phyloP scores from a whole-genome alignment of 2,888 invertebrate species.

The Lobophora halterata region DNA sequence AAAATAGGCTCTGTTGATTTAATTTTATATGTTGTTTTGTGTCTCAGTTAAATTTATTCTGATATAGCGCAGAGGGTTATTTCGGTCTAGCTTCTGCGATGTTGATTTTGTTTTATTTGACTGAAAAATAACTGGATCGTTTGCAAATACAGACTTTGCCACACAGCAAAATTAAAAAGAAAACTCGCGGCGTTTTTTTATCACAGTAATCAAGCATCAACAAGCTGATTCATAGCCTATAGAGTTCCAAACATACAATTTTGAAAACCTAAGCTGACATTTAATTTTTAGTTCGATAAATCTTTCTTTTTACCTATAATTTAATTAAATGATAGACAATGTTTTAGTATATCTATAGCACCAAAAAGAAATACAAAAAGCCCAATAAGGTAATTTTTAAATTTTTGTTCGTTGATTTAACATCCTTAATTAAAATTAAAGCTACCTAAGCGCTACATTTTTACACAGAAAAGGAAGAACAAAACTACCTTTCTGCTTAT shows the following conservation, averaged over 20 bases:
- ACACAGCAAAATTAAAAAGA: conserved; percentile 9
- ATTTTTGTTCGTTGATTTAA: too few species aligned
- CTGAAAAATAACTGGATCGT: conserved; percentile 22
- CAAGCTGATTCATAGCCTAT: neutral
- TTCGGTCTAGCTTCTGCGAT: conserved; percentile 55
- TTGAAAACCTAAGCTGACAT: too few species aligned
- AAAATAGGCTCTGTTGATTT: conserved; percentile 30
- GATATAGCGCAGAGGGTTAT: conserved; percentile 71
- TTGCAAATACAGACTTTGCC: neutral
- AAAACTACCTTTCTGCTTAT: neutral
- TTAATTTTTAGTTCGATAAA: too few species aligned
- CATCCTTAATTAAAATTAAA: too few species aligned
- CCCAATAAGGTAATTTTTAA: too few species aligned
- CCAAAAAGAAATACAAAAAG: too few species aligned
- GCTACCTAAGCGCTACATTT: too few species aligned
- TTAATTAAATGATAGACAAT: too few species aligned
- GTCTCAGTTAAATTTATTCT: conserved; percentile 59
- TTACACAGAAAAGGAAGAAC: too few species aligned
- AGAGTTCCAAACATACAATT: too few species aligned
- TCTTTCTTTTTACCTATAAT: too few species aligned
- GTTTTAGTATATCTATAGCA: too few species aligned
- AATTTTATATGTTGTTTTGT: conserved; percentile 53
- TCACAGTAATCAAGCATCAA: conserved; percentile 2
- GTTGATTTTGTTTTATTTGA: conserved; percentile 40
- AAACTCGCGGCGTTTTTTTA: neutral